phyloP scores from a whole-genome alignment of 2,113 vertebrate species.

The Emydocephalus ijimae region DNA sequence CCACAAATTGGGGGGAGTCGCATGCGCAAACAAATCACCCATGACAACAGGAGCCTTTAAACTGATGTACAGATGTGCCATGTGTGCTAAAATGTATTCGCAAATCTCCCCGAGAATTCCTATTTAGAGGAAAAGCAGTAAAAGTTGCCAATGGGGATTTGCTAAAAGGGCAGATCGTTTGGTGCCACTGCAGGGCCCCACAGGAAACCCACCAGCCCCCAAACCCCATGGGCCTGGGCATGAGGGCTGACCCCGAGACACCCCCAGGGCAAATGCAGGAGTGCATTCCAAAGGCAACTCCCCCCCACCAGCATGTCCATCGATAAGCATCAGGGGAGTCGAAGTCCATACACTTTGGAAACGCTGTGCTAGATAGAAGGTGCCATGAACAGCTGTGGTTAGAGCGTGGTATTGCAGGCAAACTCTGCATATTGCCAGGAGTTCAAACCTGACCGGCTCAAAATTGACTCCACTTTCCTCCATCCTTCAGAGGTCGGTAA shows the following conservation, averaged over 20 bases:
- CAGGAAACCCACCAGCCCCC: neutral
- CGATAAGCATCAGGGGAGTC: neutral
- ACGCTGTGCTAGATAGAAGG: neutral
- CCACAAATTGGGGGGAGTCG: neutral
- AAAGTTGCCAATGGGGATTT: neutral
- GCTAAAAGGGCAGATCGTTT: neutral
- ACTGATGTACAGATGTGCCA: neutral
- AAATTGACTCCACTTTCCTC: too few species aligned
- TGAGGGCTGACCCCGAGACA: neutral
- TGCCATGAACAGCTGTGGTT: neutral
- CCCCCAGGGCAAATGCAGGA: neutral
- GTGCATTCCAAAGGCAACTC: neutral
- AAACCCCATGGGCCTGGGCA: neutral
- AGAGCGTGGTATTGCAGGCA: neutral
- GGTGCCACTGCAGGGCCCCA: neutral
- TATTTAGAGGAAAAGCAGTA: neutral
- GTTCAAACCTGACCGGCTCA: neutral
- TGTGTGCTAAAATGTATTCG: neutral
- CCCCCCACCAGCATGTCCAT: neutral
- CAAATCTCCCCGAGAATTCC: neutral
- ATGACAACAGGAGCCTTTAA: neutral
- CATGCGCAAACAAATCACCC: neutral
- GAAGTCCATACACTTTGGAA: neutral
- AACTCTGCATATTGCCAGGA: neutral
- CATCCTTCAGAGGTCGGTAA: too few species aligned